Evolutionary conservation across 1,140 invertebrate species (phyloP).

Genomic region (Adoxophyes honmai): DNA sequence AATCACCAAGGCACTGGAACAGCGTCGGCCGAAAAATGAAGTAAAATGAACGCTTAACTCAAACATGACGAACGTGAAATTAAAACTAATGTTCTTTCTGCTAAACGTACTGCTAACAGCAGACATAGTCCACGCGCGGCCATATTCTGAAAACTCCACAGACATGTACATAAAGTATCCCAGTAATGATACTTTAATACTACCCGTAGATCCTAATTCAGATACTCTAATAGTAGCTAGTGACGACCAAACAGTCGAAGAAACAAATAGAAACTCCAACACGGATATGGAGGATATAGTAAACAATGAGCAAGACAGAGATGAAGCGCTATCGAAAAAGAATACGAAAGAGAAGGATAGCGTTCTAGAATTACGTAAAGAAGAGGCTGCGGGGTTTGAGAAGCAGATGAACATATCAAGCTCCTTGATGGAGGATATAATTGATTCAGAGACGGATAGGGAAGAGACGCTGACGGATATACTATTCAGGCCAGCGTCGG

Average conservation of each 20-base stretch:
- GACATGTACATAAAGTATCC: conserved; percentile 44
- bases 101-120: conserved; percentile 56
- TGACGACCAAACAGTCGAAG: conserved; percentile 51
- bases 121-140: conserved; percentile 52
- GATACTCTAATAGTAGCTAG: conserved; percentile 61
- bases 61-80: conserved; percentile 55
- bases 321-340: conserved; percentile 52
- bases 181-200: conserved; percentile 49
- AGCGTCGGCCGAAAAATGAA: conserved; percentile 25
- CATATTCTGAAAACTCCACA: conserved; percentile 51
- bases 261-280: conserved; percentile 52
- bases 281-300: conserved; percentile 56
- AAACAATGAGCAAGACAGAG: conserved; percentile 59
- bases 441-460: conserved; percentile 64
- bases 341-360: conserved; percentile 45
- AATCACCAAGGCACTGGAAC: conserved; percentile 17
- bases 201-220: conserved; percentile 61
- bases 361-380: conserved; percentile 42
- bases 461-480: conserved; percentile 67
- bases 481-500: conserved; percentile 49
- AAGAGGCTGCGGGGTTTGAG: conserved; percentile 46
- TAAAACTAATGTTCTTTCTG: conserved; percentile 68
- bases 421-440: conserved; percentile 58
- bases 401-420: conserved; percentile 69
- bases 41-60: conserved; percentile 19